Evolutionary conservation across 2,888 invertebrate genomes (phyloP), one percentile per base, ranked within the genome.

Genomic region (Ormyrus thymus): DNA sequence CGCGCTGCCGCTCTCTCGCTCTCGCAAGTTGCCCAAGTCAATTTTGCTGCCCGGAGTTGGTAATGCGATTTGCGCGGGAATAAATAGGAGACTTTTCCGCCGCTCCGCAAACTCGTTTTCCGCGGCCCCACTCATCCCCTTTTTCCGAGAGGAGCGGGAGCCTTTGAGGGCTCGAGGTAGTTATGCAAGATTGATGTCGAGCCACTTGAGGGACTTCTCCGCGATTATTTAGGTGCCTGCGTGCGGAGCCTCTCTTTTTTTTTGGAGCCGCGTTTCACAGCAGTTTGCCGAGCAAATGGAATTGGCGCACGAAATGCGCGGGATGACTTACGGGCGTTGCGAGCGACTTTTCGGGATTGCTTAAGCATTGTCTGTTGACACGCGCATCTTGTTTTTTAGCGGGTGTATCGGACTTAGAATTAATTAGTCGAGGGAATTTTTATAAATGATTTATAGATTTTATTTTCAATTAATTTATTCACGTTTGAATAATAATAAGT

Each of bases 41-140:
- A 89, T 89, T 89, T 89, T 89, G 89, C 87, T 89, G 89, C 87
- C 29, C 88, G 86, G 87, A 89, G 88, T 89, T 89, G 88, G 89
- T 89, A 89, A 89, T 89, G 88, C 89, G 88, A 89, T 89, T 89
- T 89, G 88, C 86, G 89, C 87, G 86, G 87, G 88, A 89, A 89
- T 89, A 89, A 89, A 89, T 86, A 87, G 86, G 66, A 59, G 73
- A 69, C 73, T 74, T 78, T 78, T 71, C 61, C 15, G 78, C 81
- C 81, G 71, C 78, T 80, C 78, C 74, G 79, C 81, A 65, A 77
- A 77, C 71, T 77, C 65, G 77, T 77, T 77, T 77, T 59, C 76
- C 50, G 11, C 56, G 11, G 15, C 58, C 15, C 50, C n/a, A n/a
- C n/a, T n/a, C n/a, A n/a, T n/a, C n/a, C 29, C 3, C 29, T 29